phyloP scores from a whole-genome alignment of 37 sponge, comb jelly and placozoan species.

The Aplysina aerophoba region DNA sequence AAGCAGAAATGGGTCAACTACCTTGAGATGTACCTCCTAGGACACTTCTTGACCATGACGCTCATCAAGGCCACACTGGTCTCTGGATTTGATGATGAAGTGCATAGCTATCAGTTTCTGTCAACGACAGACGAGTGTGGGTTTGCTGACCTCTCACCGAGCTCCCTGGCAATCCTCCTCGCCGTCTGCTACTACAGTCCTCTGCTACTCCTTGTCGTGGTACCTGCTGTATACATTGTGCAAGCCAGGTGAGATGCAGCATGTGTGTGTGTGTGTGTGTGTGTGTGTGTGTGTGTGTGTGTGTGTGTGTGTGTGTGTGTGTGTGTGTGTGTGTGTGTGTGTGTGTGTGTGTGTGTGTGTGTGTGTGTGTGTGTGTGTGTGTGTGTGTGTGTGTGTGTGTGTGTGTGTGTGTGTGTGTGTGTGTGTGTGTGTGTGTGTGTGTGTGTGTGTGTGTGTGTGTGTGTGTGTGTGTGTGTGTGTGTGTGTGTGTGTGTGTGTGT shows the following conservation, averaged over 20 bases:
- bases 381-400: constrained; percentile 31
- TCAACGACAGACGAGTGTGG: background rate
- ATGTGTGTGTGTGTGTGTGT: constrained; percentile 19
- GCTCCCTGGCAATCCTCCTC: constrained; percentile 36
- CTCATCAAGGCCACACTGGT: background rate
- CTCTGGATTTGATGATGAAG: background rate
- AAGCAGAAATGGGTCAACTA: constrained; percentile 6
- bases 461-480: constrained; percentile 36
- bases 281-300: background rate
- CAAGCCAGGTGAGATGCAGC: constrained; percentile 13
- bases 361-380: constrained; percentile 33
- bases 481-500: background rate
- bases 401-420: constrained; percentile 33
- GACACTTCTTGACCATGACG: background rate
- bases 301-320: constrained; percentile 13
- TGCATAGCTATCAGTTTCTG: background rate
- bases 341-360: constrained; percentile 27
- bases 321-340: too few relatives aligned
- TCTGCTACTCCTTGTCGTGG: constrained; percentile 1
- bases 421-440: too few relatives aligned
- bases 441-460: too few relatives aligned
- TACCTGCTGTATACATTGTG: background rate
- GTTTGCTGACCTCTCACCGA: background rate
- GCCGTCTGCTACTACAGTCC: constrained; percentile 61
- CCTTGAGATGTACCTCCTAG: background rate